A percentile compares a stretch with the other conserved stretches of the same genome.
Evolutionary conservation across 2,888 invertebrate genomes (phyloP).

Genomic region (Mesopsocus fuscifrons): DNA sequence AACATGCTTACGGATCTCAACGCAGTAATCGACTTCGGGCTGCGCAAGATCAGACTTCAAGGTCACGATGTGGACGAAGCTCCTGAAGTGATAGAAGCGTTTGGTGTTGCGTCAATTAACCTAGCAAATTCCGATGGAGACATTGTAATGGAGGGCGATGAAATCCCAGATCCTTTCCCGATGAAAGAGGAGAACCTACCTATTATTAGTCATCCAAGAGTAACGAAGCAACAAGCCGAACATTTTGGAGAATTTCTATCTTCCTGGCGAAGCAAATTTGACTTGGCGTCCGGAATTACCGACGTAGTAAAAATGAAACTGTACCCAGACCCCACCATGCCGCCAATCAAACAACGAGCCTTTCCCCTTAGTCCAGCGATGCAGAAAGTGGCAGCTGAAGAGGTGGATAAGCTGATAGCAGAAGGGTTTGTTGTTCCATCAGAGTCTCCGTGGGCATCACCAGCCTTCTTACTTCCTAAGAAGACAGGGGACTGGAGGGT

Average conservation of each 20-base stretch:
- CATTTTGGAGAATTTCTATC: neutral
- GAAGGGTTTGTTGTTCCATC: constrained; percentile 15
- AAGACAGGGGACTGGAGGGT: constrained; percentile 17
- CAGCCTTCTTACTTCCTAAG: constrained; percentile 20
- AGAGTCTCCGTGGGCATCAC: constrained; percentile 19
- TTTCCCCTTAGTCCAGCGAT: neutral
- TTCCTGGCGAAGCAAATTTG: neutral
- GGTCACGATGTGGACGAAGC: too few species aligned
- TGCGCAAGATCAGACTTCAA: too few species aligned
- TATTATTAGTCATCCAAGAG: neutral
- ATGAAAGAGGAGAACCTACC: neutral
- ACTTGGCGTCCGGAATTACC: neutral
- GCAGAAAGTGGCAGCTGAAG: neutral
- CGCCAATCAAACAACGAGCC: neutral
- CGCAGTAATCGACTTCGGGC: too few species aligned
- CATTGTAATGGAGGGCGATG: too few species aligned
- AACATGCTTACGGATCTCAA: too few species aligned
- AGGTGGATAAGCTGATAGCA: constrained; percentile 1
- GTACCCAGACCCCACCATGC: neutral
- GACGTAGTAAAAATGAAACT: neutral
- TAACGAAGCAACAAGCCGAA: neutral
- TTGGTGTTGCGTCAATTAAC: too few species aligned
- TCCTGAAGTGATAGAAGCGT: too few species aligned
- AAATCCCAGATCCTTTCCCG: too few species aligned
- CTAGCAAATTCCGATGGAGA: too few species aligned